These are phyloP conservation scores for Eupithecia subumbrata DNA, from an alignment of 2,888 invertebrate species.

Conservation along the genomic window DNA sequence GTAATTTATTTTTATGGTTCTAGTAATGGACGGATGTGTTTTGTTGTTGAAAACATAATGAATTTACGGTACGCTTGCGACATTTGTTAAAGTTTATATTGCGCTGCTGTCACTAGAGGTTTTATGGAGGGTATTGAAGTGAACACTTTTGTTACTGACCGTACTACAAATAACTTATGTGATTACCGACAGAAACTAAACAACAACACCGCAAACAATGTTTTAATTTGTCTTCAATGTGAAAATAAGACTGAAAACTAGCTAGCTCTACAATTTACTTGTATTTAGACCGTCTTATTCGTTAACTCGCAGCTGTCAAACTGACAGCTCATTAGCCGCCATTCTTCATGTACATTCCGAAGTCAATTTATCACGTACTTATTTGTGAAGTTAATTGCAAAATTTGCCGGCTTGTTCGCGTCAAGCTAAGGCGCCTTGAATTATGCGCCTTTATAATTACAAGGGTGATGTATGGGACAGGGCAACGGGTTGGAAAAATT, in stretches of 20 bases:
- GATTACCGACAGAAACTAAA: background rate
- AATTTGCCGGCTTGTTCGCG: constrained; percentile 45
- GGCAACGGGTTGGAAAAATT: constrained; percentile 37
- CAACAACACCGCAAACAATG: background rate
- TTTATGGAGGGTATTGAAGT: constrained; percentile 18
- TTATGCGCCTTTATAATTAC: constrained; percentile 46
- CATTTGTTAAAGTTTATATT: constrained; percentile 28
- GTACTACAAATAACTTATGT: background rate
- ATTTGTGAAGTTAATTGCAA: constrained; percentile 48
- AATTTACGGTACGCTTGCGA: constrained; percentile 28
- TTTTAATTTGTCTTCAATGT: background rate
- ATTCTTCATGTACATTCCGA: constrained; percentile 44
- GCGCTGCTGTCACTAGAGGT: constrained; percentile 17
- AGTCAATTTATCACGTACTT: constrained; percentile 46
- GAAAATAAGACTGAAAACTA: background rate
- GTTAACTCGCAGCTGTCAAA: constrained; percentile 23
- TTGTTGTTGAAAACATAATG: constrained; percentile 36
- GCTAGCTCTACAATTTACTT: background rate
- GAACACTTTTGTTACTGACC: constrained; percentile 7
- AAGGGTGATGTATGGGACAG: constrained; percentile 41
- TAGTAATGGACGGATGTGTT: constrained; percentile 37
- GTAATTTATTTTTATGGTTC: constrained; percentile 39
- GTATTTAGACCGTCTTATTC: constrained; percentile 1
- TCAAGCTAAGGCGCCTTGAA: constrained; percentile 43
- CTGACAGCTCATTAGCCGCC: constrained; percentile 41